Evolutionary conservation across 2,888 invertebrate species (phyloP).

Genomic region (Folsomia candida): DNA sequence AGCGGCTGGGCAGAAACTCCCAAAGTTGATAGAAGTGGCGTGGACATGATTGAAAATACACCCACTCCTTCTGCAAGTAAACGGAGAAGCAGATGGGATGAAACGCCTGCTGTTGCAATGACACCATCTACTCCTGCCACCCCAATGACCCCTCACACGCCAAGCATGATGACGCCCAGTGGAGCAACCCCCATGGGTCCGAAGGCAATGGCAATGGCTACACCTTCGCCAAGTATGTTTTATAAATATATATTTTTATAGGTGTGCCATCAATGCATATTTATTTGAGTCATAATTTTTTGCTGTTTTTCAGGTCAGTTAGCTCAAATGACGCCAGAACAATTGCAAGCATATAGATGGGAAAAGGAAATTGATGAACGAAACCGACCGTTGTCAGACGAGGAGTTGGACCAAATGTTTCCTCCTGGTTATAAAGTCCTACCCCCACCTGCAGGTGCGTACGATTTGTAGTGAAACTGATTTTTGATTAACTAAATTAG

Average conservation of each 20-base stretch:
- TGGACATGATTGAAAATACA: slow-evolving; percentile 68
- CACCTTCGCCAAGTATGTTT: slow-evolving; percentile 77
- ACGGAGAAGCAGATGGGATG: slow-evolving; percentile 96
- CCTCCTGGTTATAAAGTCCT: slow-evolving; percentile 97
- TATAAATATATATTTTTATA: too few relatives aligned
- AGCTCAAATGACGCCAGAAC: slow-evolving; percentile 98
- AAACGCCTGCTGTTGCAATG: slow-evolving; percentile 74
- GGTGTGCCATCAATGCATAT: too few relatives aligned
- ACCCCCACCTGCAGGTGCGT: slow-evolving; percentile 80
- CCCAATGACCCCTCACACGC: slow-evolving; percentile 72
- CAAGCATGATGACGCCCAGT: slow-evolving; percentile 73
- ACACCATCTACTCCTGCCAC: slow-evolving; percentile 63
- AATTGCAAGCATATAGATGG: slow-evolving; percentile 95
- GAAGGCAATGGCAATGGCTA: slow-evolving; percentile 98
- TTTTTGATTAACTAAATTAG: too few relatives aligned
- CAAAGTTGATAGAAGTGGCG: slow-evolving; percentile 77
- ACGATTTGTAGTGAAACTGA: too few relatives aligned
- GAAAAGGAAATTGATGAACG: slow-evolving; percentile 98
- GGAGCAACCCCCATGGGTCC: slow-evolving; percentile 83
- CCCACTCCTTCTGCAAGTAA: slow-evolving; percentile 90
- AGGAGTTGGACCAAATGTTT: slow-evolving; percentile 95
- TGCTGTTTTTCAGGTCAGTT: slow-evolving; percentile 64
- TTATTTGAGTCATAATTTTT: too few relatives aligned
- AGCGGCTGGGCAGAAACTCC: slow-evolving; percentile 99
- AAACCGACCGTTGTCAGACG: slow-evolving; percentile 92